A percentile compares a stretch with the other conserved stretches of the same genome.
Conservation (phyloP, 2,888 invertebrate genomes). For the Tetropium fuscum region DNA sequence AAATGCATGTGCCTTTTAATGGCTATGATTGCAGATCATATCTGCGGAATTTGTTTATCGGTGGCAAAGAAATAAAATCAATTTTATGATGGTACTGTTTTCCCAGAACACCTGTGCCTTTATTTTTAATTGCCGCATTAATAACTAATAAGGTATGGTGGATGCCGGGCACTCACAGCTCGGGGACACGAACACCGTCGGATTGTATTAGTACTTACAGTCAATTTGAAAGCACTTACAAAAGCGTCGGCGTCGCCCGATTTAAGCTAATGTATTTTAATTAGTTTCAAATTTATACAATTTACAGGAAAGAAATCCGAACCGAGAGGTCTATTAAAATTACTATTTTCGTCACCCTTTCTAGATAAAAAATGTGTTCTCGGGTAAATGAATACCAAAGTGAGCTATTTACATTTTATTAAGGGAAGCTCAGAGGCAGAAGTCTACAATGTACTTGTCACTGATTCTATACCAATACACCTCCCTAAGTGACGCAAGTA, state of each 20-base stretch:
- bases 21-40: conserved; percentile 56
- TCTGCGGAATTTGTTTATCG: conserved; percentile 61
- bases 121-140: conserved; percentile 61
- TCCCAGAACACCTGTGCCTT: conserved; percentile 60
- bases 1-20: conserved; percentile 59
- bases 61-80: conserved; percentile 59
- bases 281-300: conserved; percentile 64
- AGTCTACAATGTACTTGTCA: too few species aligned
- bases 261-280: conserved; percentile 62
- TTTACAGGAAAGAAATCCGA: conserved; percentile 55
- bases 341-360: conserved; percentile 27
- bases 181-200: conserved; percentile 24
- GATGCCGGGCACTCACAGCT: conserved; percentile 14
- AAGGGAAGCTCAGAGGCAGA: not conserved
- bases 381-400: conserved; percentile 20
- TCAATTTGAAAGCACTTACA: conserved; percentile 45
- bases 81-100: conserved; percentile 60
- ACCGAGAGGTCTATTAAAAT: conserved; percentile 55
- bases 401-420: conserved; percentile 7
- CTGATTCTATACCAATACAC: too few species aligned
- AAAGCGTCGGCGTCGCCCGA: conserved; percentile 40
- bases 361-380: conserved; percentile 15
- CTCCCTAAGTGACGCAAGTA: too few species aligned
- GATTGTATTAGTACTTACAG: conserved; percentile 41
- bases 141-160: conserved; percentile 51